Conservation (phyloP, 2,888 invertebrate species). For the Caenorhabditis sinica region DNA sequence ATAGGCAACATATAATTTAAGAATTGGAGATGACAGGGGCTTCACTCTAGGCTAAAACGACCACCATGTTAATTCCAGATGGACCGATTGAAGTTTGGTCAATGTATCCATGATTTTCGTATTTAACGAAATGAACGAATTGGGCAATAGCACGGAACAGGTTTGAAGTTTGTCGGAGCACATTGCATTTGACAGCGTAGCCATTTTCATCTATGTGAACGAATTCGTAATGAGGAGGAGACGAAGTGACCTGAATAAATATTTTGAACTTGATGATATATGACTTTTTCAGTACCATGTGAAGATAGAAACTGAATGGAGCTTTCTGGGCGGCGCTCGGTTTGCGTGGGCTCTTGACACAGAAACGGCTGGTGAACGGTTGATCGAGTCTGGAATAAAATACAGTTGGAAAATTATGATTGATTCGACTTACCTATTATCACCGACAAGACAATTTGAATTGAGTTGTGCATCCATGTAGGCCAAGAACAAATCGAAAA, state of each 20-base stretch:
- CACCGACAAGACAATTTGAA: slow-evolving; percentile 71
- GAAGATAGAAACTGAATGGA: slow-evolving; percentile 67
- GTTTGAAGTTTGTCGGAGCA: slow-evolving; percentile 64
- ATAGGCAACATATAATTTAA: slow-evolving; percentile 29
- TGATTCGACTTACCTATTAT: slow-evolving; percentile 45
- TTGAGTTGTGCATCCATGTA: slow-evolving; percentile 75
- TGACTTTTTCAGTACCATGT: slow-evolving; percentile 65
- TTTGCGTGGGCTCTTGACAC: slow-evolving; percentile 66
- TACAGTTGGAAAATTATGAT: not conserved
- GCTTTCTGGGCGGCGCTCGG: slow-evolving; percentile 56
- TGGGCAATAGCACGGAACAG: slow-evolving; percentile 71
- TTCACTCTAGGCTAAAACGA: slow-evolving; percentile 49
- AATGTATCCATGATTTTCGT: slow-evolving; percentile 67
- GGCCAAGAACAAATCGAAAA: slow-evolving; percentile 70
- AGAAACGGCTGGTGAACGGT: slow-evolving; percentile 69
- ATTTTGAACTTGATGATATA: not conserved
- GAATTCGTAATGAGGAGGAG: slow-evolving; percentile 69
- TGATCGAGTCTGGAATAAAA: slow-evolving; percentile 60
- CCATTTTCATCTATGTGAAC: slow-evolving; percentile 65
- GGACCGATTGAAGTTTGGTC: slow-evolving; percentile 68
- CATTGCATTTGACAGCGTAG: slow-evolving; percentile 42
- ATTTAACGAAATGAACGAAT: slow-evolving; percentile 68
- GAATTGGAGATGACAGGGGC: too few relatives aligned
- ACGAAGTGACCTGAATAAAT: slow-evolving; percentile 42
- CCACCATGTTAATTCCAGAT: slow-evolving; percentile 64